Conservation (phyloP, 2,888 invertebrate species). For the Dolichomitus sp. region DNA sequence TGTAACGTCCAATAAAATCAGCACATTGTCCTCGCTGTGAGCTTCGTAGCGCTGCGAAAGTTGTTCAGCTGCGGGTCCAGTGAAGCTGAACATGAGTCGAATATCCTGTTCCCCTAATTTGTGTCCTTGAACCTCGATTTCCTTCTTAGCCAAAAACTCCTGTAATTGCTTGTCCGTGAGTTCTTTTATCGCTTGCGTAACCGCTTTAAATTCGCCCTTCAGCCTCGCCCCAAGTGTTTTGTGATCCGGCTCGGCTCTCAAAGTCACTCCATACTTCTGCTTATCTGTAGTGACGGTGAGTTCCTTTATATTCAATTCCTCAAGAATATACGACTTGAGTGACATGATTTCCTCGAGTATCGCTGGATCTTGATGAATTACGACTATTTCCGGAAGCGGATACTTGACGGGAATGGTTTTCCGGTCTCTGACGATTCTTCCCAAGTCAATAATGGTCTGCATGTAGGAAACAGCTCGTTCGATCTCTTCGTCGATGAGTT, state of each 20-base stretch:
- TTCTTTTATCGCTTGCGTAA: constrained; percentile 93
- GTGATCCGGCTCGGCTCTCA: constrained; percentile 98
- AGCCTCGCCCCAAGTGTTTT: constrained; percentile 95
- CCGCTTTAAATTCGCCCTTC: constrained; percentile 96
- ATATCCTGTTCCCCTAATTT: constrained; percentile 93
- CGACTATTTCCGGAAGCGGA: constrained; percentile 98
- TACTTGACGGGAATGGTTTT: constrained; percentile 98
- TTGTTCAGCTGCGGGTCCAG: constrained; percentile 88
- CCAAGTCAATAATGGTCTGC: constrained; percentile 98
- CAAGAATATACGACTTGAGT: constrained; percentile 94
- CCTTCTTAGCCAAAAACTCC: constrained; percentile 90
- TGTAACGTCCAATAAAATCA: constrained; percentile 96
- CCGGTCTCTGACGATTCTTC: constrained; percentile 96
- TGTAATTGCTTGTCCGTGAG: constrained; percentile 93
- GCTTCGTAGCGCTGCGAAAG: constrained; percentile 93
- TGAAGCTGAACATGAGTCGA: constrained; percentile 93
- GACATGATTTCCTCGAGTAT: constrained; percentile 93
- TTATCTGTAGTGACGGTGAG: constrained; percentile 96
- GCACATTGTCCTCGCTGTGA: constrained; percentile 95
- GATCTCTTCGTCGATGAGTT: constrained; percentile 93
- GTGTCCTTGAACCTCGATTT: constrained; percentile 92
- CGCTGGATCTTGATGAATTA: constrained; percentile 94
- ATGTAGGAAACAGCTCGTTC: constrained; percentile 96
- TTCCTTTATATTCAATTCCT: constrained; percentile 96
- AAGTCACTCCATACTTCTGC: constrained; percentile 95